Conservation (phyloP, 2,113 vertebrate genomes). For the Pterocles orientalis region DNA sequence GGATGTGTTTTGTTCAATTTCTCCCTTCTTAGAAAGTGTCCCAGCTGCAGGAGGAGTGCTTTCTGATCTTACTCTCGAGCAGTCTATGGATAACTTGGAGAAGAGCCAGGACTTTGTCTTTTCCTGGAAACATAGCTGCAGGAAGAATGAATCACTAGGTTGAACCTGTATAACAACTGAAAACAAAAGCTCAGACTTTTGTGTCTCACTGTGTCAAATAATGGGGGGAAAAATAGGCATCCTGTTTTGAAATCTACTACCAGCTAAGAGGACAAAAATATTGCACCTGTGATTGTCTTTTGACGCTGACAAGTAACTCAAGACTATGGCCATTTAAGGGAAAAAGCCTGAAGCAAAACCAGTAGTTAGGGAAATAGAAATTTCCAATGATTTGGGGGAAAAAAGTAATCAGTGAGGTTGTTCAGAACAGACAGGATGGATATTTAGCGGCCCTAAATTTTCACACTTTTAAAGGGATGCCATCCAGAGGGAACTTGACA, state of each 20-base stretch:
- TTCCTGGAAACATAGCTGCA: conserved; percentile 58
- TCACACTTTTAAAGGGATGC: neutral
- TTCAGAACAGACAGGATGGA: neutral
- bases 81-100: conserved; percentile 26
- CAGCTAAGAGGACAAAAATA: conserved; percentile 54
- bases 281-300: neutral
- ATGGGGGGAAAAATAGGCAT: conserved; percentile 57
- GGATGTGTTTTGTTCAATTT: neutral
- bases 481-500: no score
- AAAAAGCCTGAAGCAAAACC: neutral
- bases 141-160: conserved; percentile 65
- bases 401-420: neutral
- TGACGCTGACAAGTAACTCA: conserved; percentile 7
- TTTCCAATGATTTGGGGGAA: neutral
- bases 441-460: neutral
- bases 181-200: conserved; percentile 57
- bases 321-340: conserved; percentile 30
- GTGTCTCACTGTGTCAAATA: conserved; percentile 44
- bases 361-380: neutral
- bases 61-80: neutral
- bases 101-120: conserved; percentile 53
- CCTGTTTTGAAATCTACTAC: conserved; percentile 56
- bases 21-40: conserved; percentile 60
- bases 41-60: neutral
- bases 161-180: conserved; percentile 35